Base-by-base conservation (phyloP, 2,888 invertebrate species). In the Atethmia centrago region DNA sequence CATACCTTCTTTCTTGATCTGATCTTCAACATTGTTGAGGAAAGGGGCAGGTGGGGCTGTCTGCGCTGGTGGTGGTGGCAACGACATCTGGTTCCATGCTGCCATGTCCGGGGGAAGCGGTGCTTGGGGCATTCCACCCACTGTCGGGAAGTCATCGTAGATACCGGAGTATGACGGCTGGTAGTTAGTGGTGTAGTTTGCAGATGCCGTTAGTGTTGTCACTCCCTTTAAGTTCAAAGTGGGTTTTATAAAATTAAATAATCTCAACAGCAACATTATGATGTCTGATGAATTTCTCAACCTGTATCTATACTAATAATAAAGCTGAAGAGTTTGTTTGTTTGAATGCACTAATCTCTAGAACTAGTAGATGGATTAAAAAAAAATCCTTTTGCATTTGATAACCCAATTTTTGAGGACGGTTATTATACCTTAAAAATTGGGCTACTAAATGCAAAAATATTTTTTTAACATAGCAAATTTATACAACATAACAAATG, bases 1-100 rank as follows among this genome's bases (percentile, higher is more conserved):
- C 88, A 81, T 92, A 96, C 96, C 96, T 92, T 96, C 96, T 92
- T 96, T 96, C 85, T 96, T 96, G 25, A 95, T 92, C 81, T 96
- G 96, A 69, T 96, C 96, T 85, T 94, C 96, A 66, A 94, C 91
- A 82, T 93, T 94, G 74, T 90, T 92, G 19, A 92, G 86, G 59
- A 91, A 88, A 0, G 90, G 88, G 19, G 90, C 88, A 0, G 92
- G 89, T 16, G 90, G 90, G 0, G 88, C 88, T 2, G 71, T 40
- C n/a, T 90, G 90, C 0, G 91, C 85, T 12, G 86, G 86, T 3
- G 91, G 90, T 0, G 95, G 94, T 0, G 95, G 95, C 47, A 95
- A 86, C 0, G 95, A 93, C 93, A 95, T 93, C 81, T 95, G 95
- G 81, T 95, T 96, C 96, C 96, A 96, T 0, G 89, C 79, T 0